A percentile compares a stretch with the other conserved stretches of the same genome.
Evolutionary conservation across 2,888 invertebrate species (phyloP).

Genomic region (Netelia melanura): DNA sequence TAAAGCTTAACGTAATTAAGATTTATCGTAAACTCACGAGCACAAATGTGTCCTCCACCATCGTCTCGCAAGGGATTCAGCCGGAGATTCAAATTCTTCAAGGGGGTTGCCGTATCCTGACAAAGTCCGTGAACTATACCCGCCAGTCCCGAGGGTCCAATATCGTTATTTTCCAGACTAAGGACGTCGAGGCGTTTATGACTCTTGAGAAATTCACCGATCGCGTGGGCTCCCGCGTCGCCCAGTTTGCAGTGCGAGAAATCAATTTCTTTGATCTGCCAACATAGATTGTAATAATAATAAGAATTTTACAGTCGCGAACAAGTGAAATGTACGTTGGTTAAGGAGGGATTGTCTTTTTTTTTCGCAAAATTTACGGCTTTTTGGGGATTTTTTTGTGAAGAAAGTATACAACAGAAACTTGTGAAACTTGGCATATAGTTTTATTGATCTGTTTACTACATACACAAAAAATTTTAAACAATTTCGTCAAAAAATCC

Average conservation of each 20-base stretch:
- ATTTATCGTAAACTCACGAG: conserved; percentile 74
- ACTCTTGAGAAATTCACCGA: conserved; percentile 85
- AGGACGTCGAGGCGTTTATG: conserved; percentile 83
- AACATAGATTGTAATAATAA: background rate
- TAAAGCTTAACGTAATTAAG: background rate
- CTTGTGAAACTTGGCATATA: no score
- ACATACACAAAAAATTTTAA: no score
- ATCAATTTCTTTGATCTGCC: conserved; percentile 87
- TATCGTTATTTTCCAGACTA: conserved; percentile 87
- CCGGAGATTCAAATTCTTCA: conserved; percentile 86
- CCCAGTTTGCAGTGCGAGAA: conserved; percentile 89
- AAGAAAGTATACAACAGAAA: no score
- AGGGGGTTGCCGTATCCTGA: conserved; percentile 84
- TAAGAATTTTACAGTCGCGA: background rate
- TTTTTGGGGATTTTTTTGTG: no score
- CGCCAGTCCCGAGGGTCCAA: conserved; percentile 86
- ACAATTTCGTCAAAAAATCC: no score
- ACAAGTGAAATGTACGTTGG: no score
- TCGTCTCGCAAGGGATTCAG: conserved; percentile 88
- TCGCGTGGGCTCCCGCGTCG: conserved; percentile 88
- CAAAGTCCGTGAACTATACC: conserved; percentile 86
- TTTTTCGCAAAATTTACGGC: no score
- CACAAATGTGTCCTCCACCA: conserved; percentile 84
- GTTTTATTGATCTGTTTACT: no score
- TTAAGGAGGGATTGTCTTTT: no score